These are phyloP conservation scores for Hippopotamyrus pictus DNA, from an alignment of 2,797 vertebrate genomes.

Conservation along the genomic window DNA sequence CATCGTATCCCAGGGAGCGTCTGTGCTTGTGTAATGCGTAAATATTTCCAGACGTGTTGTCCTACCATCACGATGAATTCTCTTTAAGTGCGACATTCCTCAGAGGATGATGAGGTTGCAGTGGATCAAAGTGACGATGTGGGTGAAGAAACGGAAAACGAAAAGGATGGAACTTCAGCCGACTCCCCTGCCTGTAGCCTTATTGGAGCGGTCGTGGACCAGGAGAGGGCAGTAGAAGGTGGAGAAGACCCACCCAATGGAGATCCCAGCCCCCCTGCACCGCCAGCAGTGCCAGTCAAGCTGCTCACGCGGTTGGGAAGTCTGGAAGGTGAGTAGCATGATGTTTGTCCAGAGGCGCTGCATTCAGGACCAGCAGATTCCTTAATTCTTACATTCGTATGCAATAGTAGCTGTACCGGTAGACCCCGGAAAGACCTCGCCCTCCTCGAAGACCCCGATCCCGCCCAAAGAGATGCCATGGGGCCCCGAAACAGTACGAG, in stretches of 20 bases:
- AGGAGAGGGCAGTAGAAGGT: conserved; percentile 42
- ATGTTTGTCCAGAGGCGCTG: neutral
- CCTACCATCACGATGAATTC: neutral
- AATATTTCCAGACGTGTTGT: neutral
- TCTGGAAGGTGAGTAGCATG: conserved; percentile 57
- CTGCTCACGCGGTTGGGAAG: conserved; percentile 64
- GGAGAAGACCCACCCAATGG: conserved; percentile 34
- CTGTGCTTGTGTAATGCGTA: neutral
- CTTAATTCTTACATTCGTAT: neutral
- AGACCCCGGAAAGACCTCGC: conserved; percentile 55
- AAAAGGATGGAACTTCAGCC: conserved; percentile 29
- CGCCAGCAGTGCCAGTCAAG: conserved; percentile 54
- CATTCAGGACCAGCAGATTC: neutral
- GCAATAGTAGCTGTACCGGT: conserved; percentile 48
- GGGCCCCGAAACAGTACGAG: conserved; percentile 54
- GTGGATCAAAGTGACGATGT: conserved; percentile 47
- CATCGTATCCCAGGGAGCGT: neutral
- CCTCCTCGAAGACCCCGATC: conserved; percentile 68
- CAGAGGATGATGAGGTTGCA: conserved; percentile 47
- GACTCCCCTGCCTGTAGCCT: conserved; percentile 37
- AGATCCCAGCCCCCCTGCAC: conserved; percentile 54
- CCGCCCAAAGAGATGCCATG: conserved; percentile 61
- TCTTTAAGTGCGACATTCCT: conserved; percentile 50
- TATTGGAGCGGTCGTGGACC: conserved; percentile 34
- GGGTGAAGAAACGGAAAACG: conserved; percentile 50